Evolutionary conservation across 2,113 vertebrate species (phyloP).

Genomic region (Romanogobio albipinnatus): DNA sequence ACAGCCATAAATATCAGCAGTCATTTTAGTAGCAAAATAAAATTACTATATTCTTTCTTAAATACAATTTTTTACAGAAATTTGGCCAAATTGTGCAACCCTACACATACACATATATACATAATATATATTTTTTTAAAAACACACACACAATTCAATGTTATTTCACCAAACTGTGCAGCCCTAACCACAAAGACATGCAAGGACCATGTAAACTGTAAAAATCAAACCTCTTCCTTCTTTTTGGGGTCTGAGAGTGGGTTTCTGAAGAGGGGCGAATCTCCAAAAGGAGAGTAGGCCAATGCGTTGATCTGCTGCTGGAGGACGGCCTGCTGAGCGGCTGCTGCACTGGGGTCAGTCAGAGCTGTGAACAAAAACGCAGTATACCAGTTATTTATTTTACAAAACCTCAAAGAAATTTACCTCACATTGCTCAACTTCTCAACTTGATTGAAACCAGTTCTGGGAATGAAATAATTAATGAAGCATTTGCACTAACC

Average conservation of each 20-base stretch:
- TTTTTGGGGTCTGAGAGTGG: conserved; percentile 94
- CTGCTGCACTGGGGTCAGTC: conserved; percentile 84
- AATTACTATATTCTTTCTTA: too few relatives aligned
- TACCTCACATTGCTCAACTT: neutral
- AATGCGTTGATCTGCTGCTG: conserved; percentile 92
- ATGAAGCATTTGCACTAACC: conserved; percentile 73
- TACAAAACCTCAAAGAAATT: neutral
- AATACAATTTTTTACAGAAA: too few relatives aligned
- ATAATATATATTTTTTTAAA: too few relatives aligned
- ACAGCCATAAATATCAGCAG: too few relatives aligned
- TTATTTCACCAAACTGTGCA: neutral
- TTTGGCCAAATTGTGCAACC: too few relatives aligned
- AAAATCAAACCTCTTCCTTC: conserved; percentile 85
- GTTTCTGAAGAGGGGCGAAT: conserved; percentile 94
- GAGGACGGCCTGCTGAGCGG: conserved; percentile 87
- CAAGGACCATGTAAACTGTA: neutral
- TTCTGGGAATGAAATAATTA: neutral
- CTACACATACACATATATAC: too few relatives aligned
- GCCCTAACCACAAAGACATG: neutral
- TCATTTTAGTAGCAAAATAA: too few relatives aligned
- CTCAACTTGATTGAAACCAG: neutral
- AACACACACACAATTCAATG: too few relatives aligned
- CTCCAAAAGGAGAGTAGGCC: conserved; percentile 90
- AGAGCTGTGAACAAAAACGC: conserved; percentile 73
- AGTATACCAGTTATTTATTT: neutral